Conservation (phyloP, 2,888 invertebrate genomes). For the Phaedon cochleariae region DNA sequence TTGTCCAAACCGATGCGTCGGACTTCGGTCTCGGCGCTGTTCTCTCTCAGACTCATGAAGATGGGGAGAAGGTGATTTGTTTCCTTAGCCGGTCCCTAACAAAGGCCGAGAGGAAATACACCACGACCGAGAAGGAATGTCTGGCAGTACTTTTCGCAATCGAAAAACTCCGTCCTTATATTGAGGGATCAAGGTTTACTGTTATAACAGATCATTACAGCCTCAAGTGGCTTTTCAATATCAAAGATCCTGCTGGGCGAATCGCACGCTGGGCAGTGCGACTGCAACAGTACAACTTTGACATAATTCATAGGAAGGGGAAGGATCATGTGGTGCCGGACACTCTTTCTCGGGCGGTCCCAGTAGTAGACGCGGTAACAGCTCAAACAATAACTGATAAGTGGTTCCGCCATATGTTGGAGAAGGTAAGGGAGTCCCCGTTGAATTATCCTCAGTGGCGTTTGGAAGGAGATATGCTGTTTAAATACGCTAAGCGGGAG, state of each 20-base stretch:
- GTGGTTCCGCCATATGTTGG: conserved; percentile 39
- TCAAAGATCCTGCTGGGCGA: conserved; percentile 29
- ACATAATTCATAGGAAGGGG: conserved; percentile 34
- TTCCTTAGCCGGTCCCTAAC: conserved; percentile 32
- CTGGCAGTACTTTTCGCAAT: conserved; percentile 33
- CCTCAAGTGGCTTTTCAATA: conserved; percentile 7
- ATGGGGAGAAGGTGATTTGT: conserved; percentile 34
- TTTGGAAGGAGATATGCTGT: no score
- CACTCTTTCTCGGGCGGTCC: conserved; percentile 14
- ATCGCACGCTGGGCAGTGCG: conserved; percentile 34
- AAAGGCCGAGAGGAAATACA: conserved; percentile 31
- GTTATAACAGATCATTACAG: conserved; percentile 15
- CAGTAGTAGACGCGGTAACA: not conserved
- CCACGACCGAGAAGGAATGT: conserved; percentile 33
- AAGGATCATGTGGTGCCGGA: conserved; percentile 38
- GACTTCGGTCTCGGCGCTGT: conserved; percentile 10
- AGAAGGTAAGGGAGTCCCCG: not conserved
- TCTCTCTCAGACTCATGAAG: conserved; percentile 24
- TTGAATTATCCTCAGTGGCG: no score
- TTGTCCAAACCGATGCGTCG: conserved; percentile 41
- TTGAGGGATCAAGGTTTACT: conserved; percentile 2
- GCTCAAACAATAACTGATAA: conserved; percentile 8
- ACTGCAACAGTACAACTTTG: conserved; percentile 14
- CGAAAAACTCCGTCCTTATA: conserved; percentile 7
- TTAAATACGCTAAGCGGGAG: no score